Evolutionary conservation across 2,797 vertebrate species (phyloP).

Genomic region (Mormyrus proboscirostris): DNA sequence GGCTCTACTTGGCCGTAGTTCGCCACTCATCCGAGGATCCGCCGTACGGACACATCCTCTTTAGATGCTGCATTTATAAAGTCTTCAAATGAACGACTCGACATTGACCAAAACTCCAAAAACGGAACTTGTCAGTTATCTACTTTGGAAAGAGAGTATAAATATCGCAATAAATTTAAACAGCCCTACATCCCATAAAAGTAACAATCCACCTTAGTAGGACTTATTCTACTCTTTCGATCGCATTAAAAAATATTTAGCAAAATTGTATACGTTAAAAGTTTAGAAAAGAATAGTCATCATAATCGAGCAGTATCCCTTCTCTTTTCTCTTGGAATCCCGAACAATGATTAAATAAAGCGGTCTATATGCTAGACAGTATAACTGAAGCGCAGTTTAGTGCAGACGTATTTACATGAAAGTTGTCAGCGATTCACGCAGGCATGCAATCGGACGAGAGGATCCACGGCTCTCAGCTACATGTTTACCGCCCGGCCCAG

Average conservation of each 20-base stretch:
- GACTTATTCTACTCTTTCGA: background rate
- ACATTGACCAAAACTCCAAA: background rate
- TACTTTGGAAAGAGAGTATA: background rate
- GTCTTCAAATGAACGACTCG: background rate
- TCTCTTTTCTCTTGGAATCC: background rate
- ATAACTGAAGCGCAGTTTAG: background rate
- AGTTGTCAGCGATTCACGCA: background rate
- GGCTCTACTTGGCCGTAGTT: background rate
- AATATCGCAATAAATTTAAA: background rate
- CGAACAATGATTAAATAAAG: background rate
- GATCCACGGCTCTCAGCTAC: background rate
- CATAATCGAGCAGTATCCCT: conserved; percentile 1
- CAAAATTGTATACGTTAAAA: background rate
- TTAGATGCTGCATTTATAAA: background rate
- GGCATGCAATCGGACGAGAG: background rate
- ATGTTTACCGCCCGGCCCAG: conserved; percentile 32
- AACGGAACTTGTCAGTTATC: background rate
- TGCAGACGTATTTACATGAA: background rate
- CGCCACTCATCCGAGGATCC: background rate
- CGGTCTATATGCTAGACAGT: background rate
- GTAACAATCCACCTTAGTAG: background rate
- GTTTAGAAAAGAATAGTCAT: background rate
- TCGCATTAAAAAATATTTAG: background rate
- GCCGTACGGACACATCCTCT: background rate
- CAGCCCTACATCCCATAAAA: background rate